Evolutionary conservation across 2,888 invertebrate species (phyloP).

Genomic region (Drosophila bunnanda): DNA sequence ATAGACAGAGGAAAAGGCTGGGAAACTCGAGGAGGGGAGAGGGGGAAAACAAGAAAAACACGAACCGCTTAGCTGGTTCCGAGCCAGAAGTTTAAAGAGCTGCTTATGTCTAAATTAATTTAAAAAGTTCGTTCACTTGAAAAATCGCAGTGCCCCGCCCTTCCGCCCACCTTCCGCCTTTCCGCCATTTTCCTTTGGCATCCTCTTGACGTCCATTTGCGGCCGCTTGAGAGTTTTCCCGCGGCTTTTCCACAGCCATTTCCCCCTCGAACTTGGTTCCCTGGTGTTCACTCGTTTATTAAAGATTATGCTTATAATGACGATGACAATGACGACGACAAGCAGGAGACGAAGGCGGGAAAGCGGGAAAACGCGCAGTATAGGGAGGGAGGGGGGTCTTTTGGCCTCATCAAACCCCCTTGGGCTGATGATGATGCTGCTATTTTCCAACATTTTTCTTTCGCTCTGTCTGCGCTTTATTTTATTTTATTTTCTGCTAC

Average conservation of each 20-base stretch:
- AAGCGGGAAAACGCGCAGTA: not conserved
- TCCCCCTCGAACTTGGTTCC: slow-evolving; percentile 31
- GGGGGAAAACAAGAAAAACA: slow-evolving; percentile 32
- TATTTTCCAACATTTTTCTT: slow-evolving; percentile 67
- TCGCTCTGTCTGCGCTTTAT: slow-evolving; percentile 31
- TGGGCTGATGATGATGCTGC: slow-evolving; percentile 69
- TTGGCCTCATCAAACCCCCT: slow-evolving; percentile 13
- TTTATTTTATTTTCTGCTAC: slow-evolving; percentile 32
- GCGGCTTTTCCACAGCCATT: slow-evolving; percentile 46
- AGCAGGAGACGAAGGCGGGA: slow-evolving; percentile 51
- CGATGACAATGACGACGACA: slow-evolving; percentile 78
- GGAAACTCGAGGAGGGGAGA: slow-evolving; percentile 14
- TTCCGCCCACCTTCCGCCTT: not conserved
- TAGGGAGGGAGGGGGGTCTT: not conserved
- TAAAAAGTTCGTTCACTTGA: slow-evolving; percentile 78
- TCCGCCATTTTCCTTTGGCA: slow-evolving; percentile 15
- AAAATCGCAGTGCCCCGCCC: slow-evolving; percentile 58
- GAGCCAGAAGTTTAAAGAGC: slow-evolving; percentile 72
- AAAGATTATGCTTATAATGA: slow-evolving; percentile 80
- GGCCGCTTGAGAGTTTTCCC: slow-evolving; percentile 67
- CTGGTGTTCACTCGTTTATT: slow-evolving; percentile 77
- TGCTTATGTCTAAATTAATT: slow-evolving; percentile 79
- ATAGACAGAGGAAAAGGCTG: slow-evolving; percentile 2
- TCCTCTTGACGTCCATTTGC: slow-evolving; percentile 59
- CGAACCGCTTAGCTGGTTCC: slow-evolving; percentile 37